Evolutionary conservation across 2,797 vertebrate species (phyloP), one percentile per base, ranked within the genome.

Genomic region (Sardinella longiceps): DNA sequence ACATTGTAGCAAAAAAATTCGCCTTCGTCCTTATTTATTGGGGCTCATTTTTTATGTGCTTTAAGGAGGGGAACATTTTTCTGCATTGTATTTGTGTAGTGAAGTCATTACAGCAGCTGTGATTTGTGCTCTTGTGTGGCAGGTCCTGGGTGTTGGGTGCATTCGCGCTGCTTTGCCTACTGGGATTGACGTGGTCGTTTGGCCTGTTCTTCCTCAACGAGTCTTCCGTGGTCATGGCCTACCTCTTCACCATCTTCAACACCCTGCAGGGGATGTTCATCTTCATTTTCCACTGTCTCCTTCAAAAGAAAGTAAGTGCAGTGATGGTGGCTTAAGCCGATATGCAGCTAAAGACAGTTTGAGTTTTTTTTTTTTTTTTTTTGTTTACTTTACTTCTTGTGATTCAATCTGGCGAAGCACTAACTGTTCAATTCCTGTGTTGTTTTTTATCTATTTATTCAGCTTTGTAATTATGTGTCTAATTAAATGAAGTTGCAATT

Each of bases 201-300:
- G 98, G 98, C 50, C 91, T 99, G 91, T 95, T 99, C 87, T 99
- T 97, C 91, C 93, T 99, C 92, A 98, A 98, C 23, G 97, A 99
- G 86, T 97, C 97, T 58, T 98, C 98, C 25, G 90, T 98, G n/a
- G 97, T 98, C 89, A 99, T 98, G 97, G 97, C 98, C 0, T 99
- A 99, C 91, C 98, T 99, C 92, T 99, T 99, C 94, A 98, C 97
- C 91, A 95, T 99, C 92, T 99, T 99, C 95, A 99, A 99, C 94
- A 97, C 98, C 82, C 96, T 99, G 92, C 98, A 99, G 93, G 98
- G 98, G 91, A 96, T 99, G 97, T 99, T 99, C 94, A 99, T 99
- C 96, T 99, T 99, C 94, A 99, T 99, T 95, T 99, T 99, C 91
- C 98, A 99, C 91, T 99, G 98, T 91, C 97, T 98, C 43, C 97